phyloP scores from a whole-genome alignment of 2,113 vertebrate species.

The Pygoscelis antarcticus region DNA sequence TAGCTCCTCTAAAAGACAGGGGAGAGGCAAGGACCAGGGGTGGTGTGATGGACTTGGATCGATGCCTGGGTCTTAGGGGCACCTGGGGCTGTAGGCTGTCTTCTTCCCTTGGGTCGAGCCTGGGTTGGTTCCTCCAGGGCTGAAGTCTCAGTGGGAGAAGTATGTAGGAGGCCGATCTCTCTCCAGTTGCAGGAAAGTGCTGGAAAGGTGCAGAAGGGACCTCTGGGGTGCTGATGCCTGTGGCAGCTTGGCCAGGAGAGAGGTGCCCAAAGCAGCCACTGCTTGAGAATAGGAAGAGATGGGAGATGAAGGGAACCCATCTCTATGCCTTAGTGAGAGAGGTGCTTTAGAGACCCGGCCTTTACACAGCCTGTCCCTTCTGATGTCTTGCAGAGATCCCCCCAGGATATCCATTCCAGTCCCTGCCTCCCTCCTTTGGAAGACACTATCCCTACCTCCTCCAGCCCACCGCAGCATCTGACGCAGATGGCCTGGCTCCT shows the following conservation, averaged over 20 bases:
- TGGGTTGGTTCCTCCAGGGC: conserved; percentile 2
- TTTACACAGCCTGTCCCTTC: neutral
- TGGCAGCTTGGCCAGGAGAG: neutral
- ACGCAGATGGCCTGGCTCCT: conserved; percentile 77
- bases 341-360: neutral
- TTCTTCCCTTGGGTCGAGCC: neutral
- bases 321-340: neutral
- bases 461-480: conserved; percentile 77
- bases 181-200: neutral
- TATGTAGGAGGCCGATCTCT: neutral
- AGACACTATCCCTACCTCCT: conserved; percentile 87
- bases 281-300: neutral
- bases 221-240: neutral
- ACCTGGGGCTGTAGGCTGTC: neutral
- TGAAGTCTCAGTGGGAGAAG: neutral
- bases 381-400: conserved; percentile 82
- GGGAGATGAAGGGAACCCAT: neutral
- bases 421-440: conserved; percentile 85
- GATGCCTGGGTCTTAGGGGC: neutral
- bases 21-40: neutral
- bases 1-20: neutral
- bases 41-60: neutral
- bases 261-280: neutral
- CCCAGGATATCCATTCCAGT: conserved; percentile 87
- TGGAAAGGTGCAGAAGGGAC: neutral